These are phyloP conservation scores for Cheiracanthium punctorium DNA, from an alignment of 2,888 invertebrate species.

Conservation along the genomic window DNA sequence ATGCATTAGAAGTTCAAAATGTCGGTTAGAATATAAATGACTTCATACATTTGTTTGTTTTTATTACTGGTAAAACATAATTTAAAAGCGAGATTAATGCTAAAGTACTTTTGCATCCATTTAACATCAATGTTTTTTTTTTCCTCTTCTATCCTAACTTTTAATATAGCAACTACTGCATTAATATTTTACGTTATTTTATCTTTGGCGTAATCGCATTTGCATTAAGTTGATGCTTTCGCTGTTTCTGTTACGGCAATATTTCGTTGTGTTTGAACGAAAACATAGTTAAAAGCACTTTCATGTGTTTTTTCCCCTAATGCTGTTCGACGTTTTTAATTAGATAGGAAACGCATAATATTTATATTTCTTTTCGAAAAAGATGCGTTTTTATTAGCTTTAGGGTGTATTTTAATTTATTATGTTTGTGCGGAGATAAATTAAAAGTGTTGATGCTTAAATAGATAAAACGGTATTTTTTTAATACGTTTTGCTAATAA, in stretches of 20 bases:
- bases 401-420: too few species aligned
- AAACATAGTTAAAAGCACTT: background rate
- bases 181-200: background rate
- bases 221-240: background rate
- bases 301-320: background rate
- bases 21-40: conserved; percentile 1
- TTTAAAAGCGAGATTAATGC: conserved; percentile 5
- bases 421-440: too few species aligned
- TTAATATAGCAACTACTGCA: background rate
- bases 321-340: background rate
- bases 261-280: background rate
- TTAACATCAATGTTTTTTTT: background rate
- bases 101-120: background rate
- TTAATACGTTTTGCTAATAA: too few species aligned
- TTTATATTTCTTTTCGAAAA: background rate
- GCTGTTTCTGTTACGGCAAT: background rate
- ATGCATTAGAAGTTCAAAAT: background rate
- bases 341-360: background rate
- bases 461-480: too few species aligned
- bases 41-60: background rate
- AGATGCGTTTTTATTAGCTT: too few species aligned
- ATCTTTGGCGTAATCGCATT: background rate
- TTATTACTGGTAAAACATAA: conserved; percentile 3
- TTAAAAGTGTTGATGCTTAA: too few species aligned
- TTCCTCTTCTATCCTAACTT: background rate